Evolutionary conservation across 2,113 vertebrate species (phyloP), one percentile per base, ranked within the genome.

Genomic region (Andinoacara biseriatus): DNA sequence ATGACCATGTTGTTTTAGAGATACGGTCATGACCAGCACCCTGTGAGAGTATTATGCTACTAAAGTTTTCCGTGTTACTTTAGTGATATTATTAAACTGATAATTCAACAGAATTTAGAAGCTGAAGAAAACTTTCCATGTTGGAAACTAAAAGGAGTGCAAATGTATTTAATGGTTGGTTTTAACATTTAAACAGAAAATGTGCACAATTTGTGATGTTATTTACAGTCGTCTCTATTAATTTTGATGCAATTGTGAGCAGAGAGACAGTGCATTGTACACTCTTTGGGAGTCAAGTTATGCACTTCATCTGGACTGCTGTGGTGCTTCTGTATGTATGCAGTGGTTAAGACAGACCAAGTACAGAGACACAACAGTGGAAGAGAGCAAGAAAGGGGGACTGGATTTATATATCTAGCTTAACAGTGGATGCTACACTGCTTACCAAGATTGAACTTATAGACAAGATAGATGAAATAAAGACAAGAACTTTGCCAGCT

Each of bases 1-100:
- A 90, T 90, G 89, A 82, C 91, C 90, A 85, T 83, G 90, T 93
- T 88, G n/a, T 92, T 87, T 92, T 88, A 92, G 87, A 43, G 90
- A 95, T 93, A 94, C 78, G 76, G 83, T 81, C n/a, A 35, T 76
- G 74, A 85, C 88, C 83, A 24, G 52, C 87, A 82, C 86, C 81
- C 86, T 85, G 63, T 31, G 87, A 90, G 65, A 78, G 80, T 31
- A 52, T 69, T 69, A 26, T 2, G 40, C 40, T 69, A 20, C 40
- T 69, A 49, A 29, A 3, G 4, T 13, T 69, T 69, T 69, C 43
- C 43, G 46, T 52, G 24, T 69, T 69, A 29, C 24, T 52, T 52
- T 52, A 26, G 10, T 69, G 43, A 31, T 69, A 52, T 69, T 29
- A 69, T 20, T 52, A 69, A 3, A 69, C 4, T 10, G 65, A 69